These are phyloP conservation scores for Stomorhina lunata DNA, from an alignment of 2,888 invertebrate species.

Conservation along the genomic window DNA sequence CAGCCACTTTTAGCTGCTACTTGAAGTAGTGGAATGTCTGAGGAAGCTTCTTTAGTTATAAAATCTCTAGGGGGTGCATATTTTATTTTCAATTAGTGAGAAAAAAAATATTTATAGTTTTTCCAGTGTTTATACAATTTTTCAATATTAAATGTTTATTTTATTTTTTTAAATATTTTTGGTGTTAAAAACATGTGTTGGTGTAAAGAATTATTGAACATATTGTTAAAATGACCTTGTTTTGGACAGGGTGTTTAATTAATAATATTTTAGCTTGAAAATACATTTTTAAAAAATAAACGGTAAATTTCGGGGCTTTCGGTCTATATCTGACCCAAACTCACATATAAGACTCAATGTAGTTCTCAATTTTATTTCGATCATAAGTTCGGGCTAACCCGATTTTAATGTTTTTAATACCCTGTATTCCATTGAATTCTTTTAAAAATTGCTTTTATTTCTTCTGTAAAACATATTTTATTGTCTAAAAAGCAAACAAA, in stretches of 20 bases:
- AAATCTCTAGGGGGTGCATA: constrained; percentile 6
- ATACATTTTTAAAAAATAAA: too few relatives aligned
- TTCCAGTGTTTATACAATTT: background rate
- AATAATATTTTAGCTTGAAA: too few relatives aligned
- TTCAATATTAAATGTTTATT: background rate
- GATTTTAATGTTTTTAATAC: too few relatives aligned
- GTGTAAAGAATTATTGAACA: constrained; percentile 9
- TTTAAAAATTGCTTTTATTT: background rate
- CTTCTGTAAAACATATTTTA: too few relatives aligned
- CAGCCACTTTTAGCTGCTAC: background rate
- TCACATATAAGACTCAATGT: too few relatives aligned
- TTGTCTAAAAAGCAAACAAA: too few relatives aligned
- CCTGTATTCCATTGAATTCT: background rate
- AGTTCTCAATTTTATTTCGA: too few relatives aligned
- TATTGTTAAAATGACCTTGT: constrained; percentile 20
- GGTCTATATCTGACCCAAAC: too few relatives aligned
- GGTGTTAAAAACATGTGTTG: background rate
- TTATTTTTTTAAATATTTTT: background rate
- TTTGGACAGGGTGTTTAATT: background rate
- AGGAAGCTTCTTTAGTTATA: background rate
- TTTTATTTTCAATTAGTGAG: background rate
- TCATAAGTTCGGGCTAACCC: too few relatives aligned
- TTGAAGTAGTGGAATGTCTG: background rate
- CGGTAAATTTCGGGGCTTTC: too few relatives aligned
- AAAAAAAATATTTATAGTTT: background rate